Evolutionary conservation across 53 echinoderm and acorn worm species (phyloP).

Genomic region (Actinopyga echinites): DNA sequence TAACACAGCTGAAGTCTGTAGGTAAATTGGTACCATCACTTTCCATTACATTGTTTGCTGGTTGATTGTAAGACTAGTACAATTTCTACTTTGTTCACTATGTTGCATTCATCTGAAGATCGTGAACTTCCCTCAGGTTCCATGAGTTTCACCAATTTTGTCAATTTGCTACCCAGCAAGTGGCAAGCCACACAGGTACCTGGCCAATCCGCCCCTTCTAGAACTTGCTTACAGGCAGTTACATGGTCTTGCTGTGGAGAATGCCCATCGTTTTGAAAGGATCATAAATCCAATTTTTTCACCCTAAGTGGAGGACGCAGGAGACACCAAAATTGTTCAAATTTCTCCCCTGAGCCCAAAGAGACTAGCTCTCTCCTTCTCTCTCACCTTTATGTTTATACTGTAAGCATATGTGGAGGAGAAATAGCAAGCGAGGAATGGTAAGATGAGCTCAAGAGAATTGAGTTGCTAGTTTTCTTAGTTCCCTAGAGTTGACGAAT

Average conservation of each 20-base stretch:
- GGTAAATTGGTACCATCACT: conserved; percentile 28
- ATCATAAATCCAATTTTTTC: conserved; percentile 35
- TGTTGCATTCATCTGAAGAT: conserved; percentile 30
- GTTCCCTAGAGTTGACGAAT: conserved; percentile 29
- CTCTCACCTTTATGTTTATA: conserved; percentile 15
- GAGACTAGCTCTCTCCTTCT: background rate
- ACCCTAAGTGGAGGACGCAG: background rate
- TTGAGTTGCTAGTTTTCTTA: conserved; percentile 37
- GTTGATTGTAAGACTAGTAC: conserved; percentile 37
- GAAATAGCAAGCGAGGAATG: background rate
- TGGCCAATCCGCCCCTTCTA: background rate
- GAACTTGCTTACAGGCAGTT: background rate
- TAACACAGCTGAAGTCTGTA: conserved; percentile 30
- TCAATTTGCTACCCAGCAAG: conserved; percentile 35
- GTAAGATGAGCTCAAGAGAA: conserved; percentile 8
- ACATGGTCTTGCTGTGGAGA: background rate
- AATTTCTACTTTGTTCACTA: conserved; percentile 33
- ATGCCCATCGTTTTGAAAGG: background rate
- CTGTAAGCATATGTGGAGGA: background rate
- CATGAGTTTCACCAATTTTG: conserved; percentile 23
- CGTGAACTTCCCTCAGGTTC: conserved; percentile 31
- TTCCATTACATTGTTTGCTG: conserved; percentile 17
- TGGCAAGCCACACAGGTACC: conserved; percentile 41
- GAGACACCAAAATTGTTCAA: conserved; percentile 37
- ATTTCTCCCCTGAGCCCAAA: conserved; percentile 37